phyloP scores from a whole-genome alignment of 2,888 invertebrate genomes.

The Callimorpha dominula region DNA sequence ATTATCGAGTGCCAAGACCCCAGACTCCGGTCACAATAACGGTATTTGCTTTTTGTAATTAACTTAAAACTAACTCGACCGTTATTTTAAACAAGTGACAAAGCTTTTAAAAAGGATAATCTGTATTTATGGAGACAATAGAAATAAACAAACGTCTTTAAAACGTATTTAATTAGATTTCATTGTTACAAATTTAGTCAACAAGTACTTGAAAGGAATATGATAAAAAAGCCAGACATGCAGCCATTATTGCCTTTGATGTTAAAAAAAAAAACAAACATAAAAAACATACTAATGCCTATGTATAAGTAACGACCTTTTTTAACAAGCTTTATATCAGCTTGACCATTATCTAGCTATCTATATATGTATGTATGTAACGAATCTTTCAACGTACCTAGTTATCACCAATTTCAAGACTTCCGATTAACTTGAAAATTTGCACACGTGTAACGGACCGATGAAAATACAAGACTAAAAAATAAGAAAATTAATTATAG shows the following conservation, averaged over 20 bases:
- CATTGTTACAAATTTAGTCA: slow-evolving; percentile 27
- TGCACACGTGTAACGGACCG: too few species aligned
- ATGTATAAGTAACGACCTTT: too few species aligned
- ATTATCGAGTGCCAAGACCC: slow-evolving; percentile 3
- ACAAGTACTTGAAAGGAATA: not conserved
- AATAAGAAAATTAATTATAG: too few species aligned
- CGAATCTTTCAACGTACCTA: too few species aligned
- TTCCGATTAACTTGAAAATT: too few species aligned
- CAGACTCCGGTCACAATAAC: slow-evolving; percentile 30
- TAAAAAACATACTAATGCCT: too few species aligned
- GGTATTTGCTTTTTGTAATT: slow-evolving; percentile 30
- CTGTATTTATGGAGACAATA: slow-evolving; percentile 39
- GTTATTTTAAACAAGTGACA: slow-evolving; percentile 25
- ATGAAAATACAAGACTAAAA: too few species aligned
- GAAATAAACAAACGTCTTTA: slow-evolving; percentile 47
- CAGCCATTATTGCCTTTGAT: not conserved
- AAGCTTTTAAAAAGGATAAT: slow-evolving; percentile 41
- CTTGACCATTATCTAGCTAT: too few species aligned
- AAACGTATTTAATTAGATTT: slow-evolving; percentile 18
- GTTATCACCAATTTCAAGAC: too few species aligned
- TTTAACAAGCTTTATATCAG: too few species aligned
- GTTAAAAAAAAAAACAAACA: not conserved
- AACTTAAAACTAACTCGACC: slow-evolving; percentile 33
- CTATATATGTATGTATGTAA: too few species aligned
- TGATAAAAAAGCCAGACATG: not conserved